Evolutionary conservation across 2,113 vertebrate genomes (phyloP).

Genomic region (Ptyas mucosa): DNA sequence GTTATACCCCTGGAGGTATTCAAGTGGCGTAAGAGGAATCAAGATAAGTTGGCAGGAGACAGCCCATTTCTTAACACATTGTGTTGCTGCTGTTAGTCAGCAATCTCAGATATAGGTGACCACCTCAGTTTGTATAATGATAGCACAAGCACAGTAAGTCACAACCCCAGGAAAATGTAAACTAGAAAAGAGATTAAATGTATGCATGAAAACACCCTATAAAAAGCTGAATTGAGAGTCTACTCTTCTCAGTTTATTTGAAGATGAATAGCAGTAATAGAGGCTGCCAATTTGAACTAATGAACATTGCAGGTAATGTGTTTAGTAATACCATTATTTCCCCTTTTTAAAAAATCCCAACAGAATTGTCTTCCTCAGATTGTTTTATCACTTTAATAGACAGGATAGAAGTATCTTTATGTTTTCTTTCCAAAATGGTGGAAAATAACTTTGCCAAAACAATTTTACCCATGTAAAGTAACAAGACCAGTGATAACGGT

Average conservation of each 20-base stretch:
- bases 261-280: background rate
- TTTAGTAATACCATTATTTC: background rate
- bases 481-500: background rate
- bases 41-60: too few relatives aligned
- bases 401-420: background rate
- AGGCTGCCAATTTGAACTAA: background rate
- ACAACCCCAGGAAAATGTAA: too few relatives aligned
- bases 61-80: too few relatives aligned
- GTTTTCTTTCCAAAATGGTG: background rate
- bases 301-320: background rate
- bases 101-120: too few relatives aligned
- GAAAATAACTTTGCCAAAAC: background rate
- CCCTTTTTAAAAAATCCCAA: background rate
- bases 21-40: too few relatives aligned
- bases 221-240: background rate
- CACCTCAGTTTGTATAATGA: too few relatives aligned
- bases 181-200: background rate
- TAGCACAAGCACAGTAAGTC: too few relatives aligned
- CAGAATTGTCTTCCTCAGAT: background rate
- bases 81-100: too few relatives aligned
- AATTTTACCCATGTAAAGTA: background rate
- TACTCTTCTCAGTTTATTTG: background rate
- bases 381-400: background rate
- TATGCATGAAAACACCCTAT: background rate
- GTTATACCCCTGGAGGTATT: too few relatives aligned